Evolutionary conservation across 2,888 invertebrate genomes (phyloP).

Genomic region (Tipula unca): DNA sequence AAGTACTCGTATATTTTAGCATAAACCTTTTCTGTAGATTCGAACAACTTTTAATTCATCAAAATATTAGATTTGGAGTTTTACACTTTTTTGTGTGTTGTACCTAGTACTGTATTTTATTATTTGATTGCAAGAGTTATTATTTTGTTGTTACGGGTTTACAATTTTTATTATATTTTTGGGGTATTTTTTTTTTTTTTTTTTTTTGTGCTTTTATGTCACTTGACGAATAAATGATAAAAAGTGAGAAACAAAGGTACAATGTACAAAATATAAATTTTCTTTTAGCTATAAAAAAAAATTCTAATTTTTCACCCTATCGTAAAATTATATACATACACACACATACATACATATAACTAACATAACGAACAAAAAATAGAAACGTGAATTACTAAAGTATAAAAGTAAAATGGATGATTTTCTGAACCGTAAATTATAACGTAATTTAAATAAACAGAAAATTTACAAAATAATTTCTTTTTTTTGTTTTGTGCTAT

Average conservation of each 20-base stretch:
- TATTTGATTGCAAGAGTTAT: neutral
- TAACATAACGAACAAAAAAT: neutral
- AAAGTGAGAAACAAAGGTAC: neutral
- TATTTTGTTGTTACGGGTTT: neutral
- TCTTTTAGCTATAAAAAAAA: neutral
- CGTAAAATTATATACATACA: neutral
- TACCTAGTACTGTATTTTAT: neutral
- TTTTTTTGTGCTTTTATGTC: neutral
- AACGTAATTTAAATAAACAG: neutral
- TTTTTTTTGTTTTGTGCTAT: neutral
- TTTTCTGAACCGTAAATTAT: slow-evolving; percentile 8
- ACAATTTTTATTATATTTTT: neutral
- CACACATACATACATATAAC: neutral
- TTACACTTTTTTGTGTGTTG: neutral
- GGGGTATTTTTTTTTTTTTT: neutral
- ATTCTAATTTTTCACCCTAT: neutral
- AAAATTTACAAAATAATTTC: neutral
- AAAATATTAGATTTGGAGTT: neutral
- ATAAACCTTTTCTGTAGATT: neutral
- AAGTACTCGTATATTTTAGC: neutral
- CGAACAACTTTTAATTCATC: neutral
- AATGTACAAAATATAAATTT: neutral
- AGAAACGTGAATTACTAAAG: neutral
- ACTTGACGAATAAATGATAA: neutral
- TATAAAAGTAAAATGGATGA: neutral